Evolutionary conservation across 2,797 vertebrate genomes (phyloP).

Genomic region (Furcifer pardalis): DNA sequence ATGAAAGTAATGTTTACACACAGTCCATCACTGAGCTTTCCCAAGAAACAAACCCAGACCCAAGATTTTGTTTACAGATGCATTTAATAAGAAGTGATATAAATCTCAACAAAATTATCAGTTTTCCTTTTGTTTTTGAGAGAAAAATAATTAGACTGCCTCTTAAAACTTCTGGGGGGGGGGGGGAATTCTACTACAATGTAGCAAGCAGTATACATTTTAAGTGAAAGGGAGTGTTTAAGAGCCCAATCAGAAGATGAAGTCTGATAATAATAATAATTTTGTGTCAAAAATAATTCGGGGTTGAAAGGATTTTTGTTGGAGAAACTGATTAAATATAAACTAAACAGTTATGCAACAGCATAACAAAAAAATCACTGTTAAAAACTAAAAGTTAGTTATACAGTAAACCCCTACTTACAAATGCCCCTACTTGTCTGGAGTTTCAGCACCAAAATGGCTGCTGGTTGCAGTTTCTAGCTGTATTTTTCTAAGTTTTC

Average conservation of each 20-base stretch:
- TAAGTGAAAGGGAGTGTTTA: slow-evolving; percentile 34
- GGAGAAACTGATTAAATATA: slow-evolving; percentile 50
- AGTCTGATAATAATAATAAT: too few relatives aligned
- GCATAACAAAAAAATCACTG: slow-evolving; percentile 45
- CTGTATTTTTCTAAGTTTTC: too few relatives aligned
- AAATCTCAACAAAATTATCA: slow-evolving; percentile 54
- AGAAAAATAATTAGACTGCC: slow-evolving; percentile 44
- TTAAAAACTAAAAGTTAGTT: slow-evolving; percentile 48
- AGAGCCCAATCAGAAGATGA: slow-evolving; percentile 31
- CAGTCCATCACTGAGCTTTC: slow-evolving; percentile 70
- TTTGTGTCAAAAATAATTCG: too few relatives aligned
- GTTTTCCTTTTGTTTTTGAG: slow-evolving; percentile 52
- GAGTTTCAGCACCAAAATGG: too few relatives aligned
- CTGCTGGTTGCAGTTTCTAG: too few relatives aligned
- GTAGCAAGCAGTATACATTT: slow-evolving; percentile 30
- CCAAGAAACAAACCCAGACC: slow-evolving; percentile 67
- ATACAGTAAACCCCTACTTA: too few relatives aligned
- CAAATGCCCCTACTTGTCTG: too few relatives aligned
- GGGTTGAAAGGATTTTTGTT: too few relatives aligned
- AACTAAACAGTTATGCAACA: slow-evolving; percentile 46
- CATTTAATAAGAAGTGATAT: slow-evolving; percentile 36
- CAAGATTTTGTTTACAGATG: slow-evolving; percentile 71
- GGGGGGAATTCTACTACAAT: neutral
- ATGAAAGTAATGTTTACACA: slow-evolving; percentile 75
- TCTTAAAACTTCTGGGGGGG: slow-evolving; percentile 4